Conservation (phyloP, 2,113 vertebrate genomes). For the Alouatta palliata region DNA sequence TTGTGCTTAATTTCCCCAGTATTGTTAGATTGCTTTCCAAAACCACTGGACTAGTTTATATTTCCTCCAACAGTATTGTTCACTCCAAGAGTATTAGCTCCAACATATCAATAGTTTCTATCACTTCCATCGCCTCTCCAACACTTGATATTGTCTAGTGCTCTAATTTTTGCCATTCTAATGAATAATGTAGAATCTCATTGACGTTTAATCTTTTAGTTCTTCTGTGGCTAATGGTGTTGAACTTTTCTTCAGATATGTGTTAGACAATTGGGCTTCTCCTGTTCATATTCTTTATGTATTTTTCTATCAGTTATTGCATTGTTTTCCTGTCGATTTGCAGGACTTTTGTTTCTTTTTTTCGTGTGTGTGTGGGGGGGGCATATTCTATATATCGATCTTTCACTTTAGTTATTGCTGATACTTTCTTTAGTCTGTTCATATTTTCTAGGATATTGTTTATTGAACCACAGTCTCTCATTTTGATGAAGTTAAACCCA, state of each 20-base stretch:
- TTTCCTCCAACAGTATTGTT: neutral
- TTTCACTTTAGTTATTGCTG: neutral
- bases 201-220: neutral
- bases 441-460: neutral
- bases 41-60: neutral
- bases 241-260: neutral
- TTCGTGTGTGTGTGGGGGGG: neutral
- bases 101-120: neutral
- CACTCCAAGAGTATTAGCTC: too few species aligned
- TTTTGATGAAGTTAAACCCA: constrained; percentile 4
- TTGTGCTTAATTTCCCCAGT: neutral
- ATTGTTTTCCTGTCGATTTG: constrained; percentile 21
- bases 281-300: neutral
- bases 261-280: neutral
- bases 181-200: neutral
- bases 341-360: neutral
- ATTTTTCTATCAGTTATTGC: neutral
- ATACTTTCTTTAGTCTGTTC: neutral
- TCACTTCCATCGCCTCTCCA: neutral
- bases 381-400: neutral
- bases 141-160: neutral
- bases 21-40: neutral
- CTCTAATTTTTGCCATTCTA: constrained; percentile 28
- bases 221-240: neutral
- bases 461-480: neutral